Base-by-base conservation (phyloP, 2,888 invertebrate genomes). In the Acanthosepion lycidas region DNA sequence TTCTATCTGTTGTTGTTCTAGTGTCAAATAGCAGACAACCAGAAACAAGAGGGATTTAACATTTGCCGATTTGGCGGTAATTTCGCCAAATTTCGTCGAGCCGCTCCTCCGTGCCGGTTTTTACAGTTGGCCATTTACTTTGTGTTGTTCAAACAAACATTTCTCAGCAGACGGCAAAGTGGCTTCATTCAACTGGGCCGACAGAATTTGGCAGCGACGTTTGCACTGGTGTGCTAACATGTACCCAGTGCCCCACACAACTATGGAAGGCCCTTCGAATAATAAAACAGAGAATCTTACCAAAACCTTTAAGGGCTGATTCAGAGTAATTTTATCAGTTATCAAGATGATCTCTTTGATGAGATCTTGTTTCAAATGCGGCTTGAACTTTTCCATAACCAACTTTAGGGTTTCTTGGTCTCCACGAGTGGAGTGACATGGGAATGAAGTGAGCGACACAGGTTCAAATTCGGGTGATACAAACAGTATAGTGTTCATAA, bases 141-240 rank as follows among this genome's bases (percentile, higher is more conserved):
- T 33, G 78, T n/a, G 78, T 78, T 78, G 78, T 78, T n/a, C 78
- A 78, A 78, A 78, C 78, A 78, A 78, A 78, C 78, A 78, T 15
- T n/a, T 78, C 78, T n/a, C 78, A 78, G 15, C 93, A 28, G 93
- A 53, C 53, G 53, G 51, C 93, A 93, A 93, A 93, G 93, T 93
- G 93, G 93, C 93, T 93, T 93, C 93, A 93, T 93, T 93, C 93
- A 93, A 53, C 49, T 51, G 48, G 12, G 92, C 92, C 49, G 28
- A 49, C 92, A 49, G 28, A n/a, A 53, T 53, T 49, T 93, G 93
- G 51, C 93, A 93, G 51, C 93, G 51, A 0, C n/a, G 78, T 78
- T 12, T n/a, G 78, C 78, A n/a, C 33, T 33, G n/a, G n/a, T 5
- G n/a, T 78, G 15, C n/a, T n/a, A n/a, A n/a, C 78, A 33, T 33